Percentiles rank a stretch among this genome's conserved stretches.
phyloP scores from a whole-genome alignment of 2,888 invertebrate genomes.

The Slavum lentiscoides region DNA sequence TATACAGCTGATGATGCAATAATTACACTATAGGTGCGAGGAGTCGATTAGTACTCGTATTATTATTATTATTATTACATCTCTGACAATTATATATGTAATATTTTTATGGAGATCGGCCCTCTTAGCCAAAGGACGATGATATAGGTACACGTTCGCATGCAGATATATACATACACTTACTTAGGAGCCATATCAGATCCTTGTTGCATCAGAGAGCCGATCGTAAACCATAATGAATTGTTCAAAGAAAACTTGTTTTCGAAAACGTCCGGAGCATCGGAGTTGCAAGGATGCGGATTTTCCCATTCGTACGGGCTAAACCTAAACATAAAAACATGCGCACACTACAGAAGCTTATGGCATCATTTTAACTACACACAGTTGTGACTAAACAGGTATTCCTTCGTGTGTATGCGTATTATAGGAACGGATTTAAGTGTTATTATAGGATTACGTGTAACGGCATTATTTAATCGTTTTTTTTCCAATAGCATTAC shows the following conservation, averaged over 20 bases:
- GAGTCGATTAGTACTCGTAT: not conserved
- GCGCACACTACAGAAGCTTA: slow-evolving; percentile 27
- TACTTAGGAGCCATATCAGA: slow-evolving; percentile 90
- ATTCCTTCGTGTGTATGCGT: no score
- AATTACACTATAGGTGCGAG: not conserved
- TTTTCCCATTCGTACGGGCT: slow-evolving; percentile 94
- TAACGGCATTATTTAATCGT: not conserved
- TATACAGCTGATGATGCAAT: not conserved
- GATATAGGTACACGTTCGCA: not conserved
- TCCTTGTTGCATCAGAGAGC: slow-evolving; percentile 90
- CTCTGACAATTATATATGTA: not conserved
- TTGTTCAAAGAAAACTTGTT: slow-evolving; percentile 89
- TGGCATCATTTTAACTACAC: no score
- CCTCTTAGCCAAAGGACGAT: slow-evolving; percentile 28
- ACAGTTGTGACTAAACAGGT: not conserved
- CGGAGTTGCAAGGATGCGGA: slow-evolving; percentile 81
- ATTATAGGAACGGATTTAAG: no score
- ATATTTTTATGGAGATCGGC: slow-evolving; percentile 29
- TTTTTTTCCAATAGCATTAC: not conserved
- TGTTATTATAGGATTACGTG: not conserved
- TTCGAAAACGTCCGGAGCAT: slow-evolving; percentile 78
- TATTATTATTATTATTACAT: not conserved
- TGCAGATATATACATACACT: slow-evolving; percentile 61
- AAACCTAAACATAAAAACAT: slow-evolving; percentile 66
- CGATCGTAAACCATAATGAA: slow-evolving; percentile 94